Percentiles rank a stretch among this genome's conserved stretches.
Conservation (phyloP, 1,140 invertebrate genomes). For the Mactra quadrangularis region DNA sequence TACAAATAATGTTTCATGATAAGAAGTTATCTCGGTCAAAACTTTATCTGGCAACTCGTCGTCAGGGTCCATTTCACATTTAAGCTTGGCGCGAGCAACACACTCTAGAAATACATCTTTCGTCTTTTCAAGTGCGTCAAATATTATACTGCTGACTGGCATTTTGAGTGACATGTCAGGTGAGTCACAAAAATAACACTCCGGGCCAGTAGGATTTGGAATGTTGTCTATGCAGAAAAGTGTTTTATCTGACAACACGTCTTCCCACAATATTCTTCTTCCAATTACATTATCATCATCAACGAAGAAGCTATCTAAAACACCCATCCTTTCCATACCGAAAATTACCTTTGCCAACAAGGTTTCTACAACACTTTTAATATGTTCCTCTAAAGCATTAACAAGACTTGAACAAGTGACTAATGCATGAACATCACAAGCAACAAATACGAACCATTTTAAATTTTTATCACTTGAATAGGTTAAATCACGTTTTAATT, state of each 20-base stretch:
- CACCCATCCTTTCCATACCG: constrained; percentile 24
- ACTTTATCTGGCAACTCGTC: constrained; percentile 19
- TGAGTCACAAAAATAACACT: constrained; percentile 39
- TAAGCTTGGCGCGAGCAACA: constrained; percentile 3
- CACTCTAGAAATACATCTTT: constrained; percentile 25
- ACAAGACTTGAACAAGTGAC: constrained; percentile 15
- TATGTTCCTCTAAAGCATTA: constrained; percentile 41
- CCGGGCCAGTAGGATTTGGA: constrained; percentile 22
- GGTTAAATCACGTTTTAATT: not conserved
- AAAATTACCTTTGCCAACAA: constrained; percentile 45
- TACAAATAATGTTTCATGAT: constrained; percentile 23
- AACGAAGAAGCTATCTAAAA: constrained; percentile 35
- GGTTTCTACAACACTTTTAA: not conserved
- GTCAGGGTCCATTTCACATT: constrained; percentile 25
- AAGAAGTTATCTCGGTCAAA: constrained; percentile 8
- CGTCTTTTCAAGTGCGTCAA: constrained; percentile 27
- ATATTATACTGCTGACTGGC: constrained; percentile 28
- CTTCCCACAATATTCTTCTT: constrained; percentile 16
- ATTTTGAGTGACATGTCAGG: constrained; percentile 23
- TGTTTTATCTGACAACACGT: too few relatives aligned
- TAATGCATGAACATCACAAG: constrained; percentile 29
- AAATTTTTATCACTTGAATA: not conserved
- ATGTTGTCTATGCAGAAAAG: not conserved
- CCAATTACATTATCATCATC: not conserved
- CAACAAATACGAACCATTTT: constrained; percentile 38